Evolutionary conservation across 2,888 invertebrate genomes (phyloP).

Genomic region (Acrobasis repandana): DNA sequence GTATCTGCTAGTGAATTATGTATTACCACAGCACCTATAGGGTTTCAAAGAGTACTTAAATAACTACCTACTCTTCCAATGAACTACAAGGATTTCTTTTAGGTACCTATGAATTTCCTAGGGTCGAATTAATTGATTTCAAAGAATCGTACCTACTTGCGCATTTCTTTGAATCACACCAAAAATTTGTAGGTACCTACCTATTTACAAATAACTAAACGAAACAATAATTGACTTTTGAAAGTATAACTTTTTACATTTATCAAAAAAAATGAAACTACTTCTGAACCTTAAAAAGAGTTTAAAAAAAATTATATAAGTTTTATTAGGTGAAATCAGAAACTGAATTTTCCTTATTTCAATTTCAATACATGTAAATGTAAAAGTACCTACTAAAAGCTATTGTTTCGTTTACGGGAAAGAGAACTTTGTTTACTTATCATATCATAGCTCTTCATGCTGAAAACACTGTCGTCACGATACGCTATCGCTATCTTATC

Average conservation of each 20-base stretch:
- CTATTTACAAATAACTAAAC: too few relatives aligned
- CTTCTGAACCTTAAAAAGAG: too few relatives aligned
- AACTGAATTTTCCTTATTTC: not conserved
- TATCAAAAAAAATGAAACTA: too few relatives aligned
- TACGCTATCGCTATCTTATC: constrained; percentile 61
- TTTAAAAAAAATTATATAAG: too few relatives aligned
- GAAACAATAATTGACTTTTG: too few relatives aligned
- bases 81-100: not conserved
- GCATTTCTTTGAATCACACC: too few relatives aligned
- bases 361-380: not conserved
- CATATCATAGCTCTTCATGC: constrained; percentile 42
- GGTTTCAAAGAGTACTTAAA: constrained; percentile 25
- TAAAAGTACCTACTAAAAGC: not conserved
- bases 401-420: constrained; percentile 5
- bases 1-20: constrained; percentile 24
- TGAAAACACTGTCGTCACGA: constrained; percentile 61
- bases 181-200: too few relatives aligned
- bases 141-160: too few relatives aligned
- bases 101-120: too few relatives aligned
- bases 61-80: not conserved
- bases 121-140: too few relatives aligned
- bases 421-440: constrained; percentile 32
- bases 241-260: too few relatives aligned
- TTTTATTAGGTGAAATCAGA: too few relatives aligned
- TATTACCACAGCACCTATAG: constrained; percentile 29